Evolutionary conservation across 2,113 vertebrate genomes (phyloP).

Genomic region (Fregetta grallaria): DNA sequence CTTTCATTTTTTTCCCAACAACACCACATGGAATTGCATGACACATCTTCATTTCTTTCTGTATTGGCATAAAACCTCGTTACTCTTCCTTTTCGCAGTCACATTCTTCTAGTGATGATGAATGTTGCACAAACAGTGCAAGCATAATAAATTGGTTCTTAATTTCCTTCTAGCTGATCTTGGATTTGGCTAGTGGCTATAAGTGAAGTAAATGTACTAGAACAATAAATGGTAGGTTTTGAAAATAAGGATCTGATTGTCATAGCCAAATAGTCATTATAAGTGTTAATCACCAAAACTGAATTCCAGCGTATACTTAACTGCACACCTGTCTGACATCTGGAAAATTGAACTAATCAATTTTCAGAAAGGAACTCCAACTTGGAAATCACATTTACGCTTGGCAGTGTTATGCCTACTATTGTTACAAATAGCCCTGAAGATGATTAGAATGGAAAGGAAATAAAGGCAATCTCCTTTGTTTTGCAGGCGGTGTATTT

Average conservation of each 20-base stretch:
- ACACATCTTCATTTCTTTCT: conserved; percentile 58
- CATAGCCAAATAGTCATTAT: conserved; percentile 62
- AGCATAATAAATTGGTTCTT: conserved; percentile 66
- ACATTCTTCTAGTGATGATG: conserved; percentile 67
- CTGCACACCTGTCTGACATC: conserved; percentile 69
- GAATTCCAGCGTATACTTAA: conserved; percentile 66
- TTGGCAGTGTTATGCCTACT: conserved; percentile 48
- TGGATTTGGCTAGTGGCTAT: conserved; percentile 55
- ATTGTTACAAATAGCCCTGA: conserved; percentile 59
- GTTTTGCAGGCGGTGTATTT: not conserved
- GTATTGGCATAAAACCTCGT: conserved; percentile 27
- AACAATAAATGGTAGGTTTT: conserved; percentile 61
- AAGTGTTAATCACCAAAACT: conserved; percentile 56
- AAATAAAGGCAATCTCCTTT: conserved; percentile 51
- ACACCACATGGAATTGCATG: not conserved
- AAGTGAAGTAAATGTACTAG: conserved; percentile 62
- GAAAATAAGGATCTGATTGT: conserved; percentile 59
- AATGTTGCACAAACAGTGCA: conserved; percentile 50
- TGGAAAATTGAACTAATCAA: conserved; percentile 72
- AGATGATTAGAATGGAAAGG: conserved; percentile 58
- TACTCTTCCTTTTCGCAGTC: conserved; percentile 46
- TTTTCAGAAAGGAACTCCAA: conserved; percentile 61
- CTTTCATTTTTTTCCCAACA: not conserved
- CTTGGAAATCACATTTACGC: conserved; percentile 50
- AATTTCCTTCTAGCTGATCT: conserved; percentile 64